These are phyloP conservation scores for Esox lucius DNA, from an alignment of 2,797 vertebrate species.

Conservation along the genomic window DNA sequence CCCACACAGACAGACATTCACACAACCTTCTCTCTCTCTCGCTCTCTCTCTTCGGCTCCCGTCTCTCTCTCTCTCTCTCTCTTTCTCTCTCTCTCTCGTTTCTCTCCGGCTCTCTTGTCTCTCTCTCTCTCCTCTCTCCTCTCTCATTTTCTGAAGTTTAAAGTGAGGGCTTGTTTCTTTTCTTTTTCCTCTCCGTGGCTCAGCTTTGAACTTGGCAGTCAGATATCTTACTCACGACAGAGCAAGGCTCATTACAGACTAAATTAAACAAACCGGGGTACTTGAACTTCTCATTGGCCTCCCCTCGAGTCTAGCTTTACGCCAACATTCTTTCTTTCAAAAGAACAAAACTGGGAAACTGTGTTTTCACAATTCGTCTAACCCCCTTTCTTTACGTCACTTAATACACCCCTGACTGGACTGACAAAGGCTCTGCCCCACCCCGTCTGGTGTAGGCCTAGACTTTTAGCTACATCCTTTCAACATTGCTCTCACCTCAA, in stretches of 20 bases:
- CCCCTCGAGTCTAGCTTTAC: constrained; percentile 37
- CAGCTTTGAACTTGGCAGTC: constrained; percentile 65
- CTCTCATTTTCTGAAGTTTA: constrained; percentile 51
- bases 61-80: constrained; percentile 18
- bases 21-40: constrained; percentile 42
- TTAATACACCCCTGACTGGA: constrained; percentile 60
- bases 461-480: constrained; percentile 20
- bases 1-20: constrained; percentile 73
- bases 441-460: constrained; percentile 48
- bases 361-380: constrained; percentile 24
- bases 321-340: constrained; percentile 61
- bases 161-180: constrained; percentile 52
- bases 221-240: constrained; percentile 61
- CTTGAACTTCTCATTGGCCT: constrained; percentile 58
- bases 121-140: constrained; percentile 43
- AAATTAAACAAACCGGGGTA: constrained; percentile 67
- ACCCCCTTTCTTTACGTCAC: constrained; percentile 42
- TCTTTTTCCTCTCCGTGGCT: constrained; percentile 52
- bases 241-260: constrained; percentile 65
- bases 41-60: constrained; percentile 20
- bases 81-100: constrained; percentile 26
- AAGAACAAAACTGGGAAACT: constrained; percentile 47
- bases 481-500: background rate
- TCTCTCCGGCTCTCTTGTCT: constrained; percentile 25
- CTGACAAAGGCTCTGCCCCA: constrained; percentile 59